Conservation (phyloP, 64 coral and sea anemone genomes). For the Dendronephthya gigantea region DNA sequence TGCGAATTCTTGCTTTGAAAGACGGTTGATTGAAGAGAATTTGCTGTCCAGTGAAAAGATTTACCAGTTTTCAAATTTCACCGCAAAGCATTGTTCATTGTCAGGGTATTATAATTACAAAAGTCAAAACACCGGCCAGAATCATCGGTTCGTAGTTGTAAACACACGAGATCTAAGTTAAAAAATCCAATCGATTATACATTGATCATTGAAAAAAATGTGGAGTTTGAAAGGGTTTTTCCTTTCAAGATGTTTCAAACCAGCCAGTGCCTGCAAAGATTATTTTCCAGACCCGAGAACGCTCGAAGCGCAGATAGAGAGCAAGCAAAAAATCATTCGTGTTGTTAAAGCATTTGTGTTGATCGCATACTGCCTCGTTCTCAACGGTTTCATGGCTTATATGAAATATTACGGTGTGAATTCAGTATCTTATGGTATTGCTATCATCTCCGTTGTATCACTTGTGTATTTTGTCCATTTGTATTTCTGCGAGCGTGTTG, state of each 20-base stretch:
- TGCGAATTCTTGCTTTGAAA: too few relatives aligned
- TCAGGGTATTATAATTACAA: too few relatives aligned
- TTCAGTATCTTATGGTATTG: not conserved
- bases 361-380: not conserved
- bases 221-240: not conserved
- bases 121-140: too few relatives aligned
- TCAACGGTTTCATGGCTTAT: conserved; percentile 11
- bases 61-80: too few relatives aligned
- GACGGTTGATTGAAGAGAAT: too few relatives aligned
- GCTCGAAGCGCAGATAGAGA: not conserved
- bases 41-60: too few relatives aligned
- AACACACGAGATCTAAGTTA: not conserved
- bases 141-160: too few relatives aligned
- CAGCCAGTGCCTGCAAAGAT: not conserved
- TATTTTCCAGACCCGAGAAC: not conserved
- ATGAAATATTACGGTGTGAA: not conserved
- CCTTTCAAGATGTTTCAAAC: not conserved
- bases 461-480: not conserved
- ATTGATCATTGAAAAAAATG: not conserved
- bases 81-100: too few relatives aligned
- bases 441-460: not conserved
- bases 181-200: not conserved
- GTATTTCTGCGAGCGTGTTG: not conserved
- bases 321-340: not conserved
- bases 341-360: not conserved